Conservation (phyloP, 2,113 vertebrate genomes). For the Lagopus leucura region DNA sequence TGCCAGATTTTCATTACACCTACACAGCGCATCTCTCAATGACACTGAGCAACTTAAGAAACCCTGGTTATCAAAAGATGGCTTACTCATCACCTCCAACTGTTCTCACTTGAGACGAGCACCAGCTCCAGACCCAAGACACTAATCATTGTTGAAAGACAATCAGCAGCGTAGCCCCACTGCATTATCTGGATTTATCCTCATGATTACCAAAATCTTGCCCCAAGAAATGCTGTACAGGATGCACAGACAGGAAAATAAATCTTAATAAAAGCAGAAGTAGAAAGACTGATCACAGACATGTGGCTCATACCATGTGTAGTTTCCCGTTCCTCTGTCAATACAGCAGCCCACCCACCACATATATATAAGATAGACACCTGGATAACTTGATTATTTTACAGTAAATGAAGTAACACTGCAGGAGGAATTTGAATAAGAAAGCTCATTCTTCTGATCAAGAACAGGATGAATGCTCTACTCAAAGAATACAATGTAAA, state of each 20-base stretch:
- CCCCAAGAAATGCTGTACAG: background rate
- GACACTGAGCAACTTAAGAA: background rate
- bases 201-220: background rate
- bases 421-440: background rate
- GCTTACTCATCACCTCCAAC: slow-evolving; percentile 18
- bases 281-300: background rate
- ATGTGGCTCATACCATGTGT: background rate
- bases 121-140: background rate
- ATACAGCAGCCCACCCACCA: background rate
- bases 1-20: background rate
- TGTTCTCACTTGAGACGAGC: background rate
- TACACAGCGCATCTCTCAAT: background rate
- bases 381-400: background rate
- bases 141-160: background rate
- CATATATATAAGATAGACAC: background rate
- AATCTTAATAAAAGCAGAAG: background rate
- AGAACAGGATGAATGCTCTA: background rate
- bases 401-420: background rate
- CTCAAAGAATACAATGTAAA: background rate
- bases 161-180: background rate
- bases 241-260: background rate
- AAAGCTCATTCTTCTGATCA: background rate
- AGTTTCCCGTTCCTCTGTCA: background rate
- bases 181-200: background rate
- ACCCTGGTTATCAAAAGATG: background rate